Percentiles rank a stretch among this genome's conserved stretches.
Conservation (phyloP, 2,797 vertebrate species). For the Halcyon chelicuti region DNA sequence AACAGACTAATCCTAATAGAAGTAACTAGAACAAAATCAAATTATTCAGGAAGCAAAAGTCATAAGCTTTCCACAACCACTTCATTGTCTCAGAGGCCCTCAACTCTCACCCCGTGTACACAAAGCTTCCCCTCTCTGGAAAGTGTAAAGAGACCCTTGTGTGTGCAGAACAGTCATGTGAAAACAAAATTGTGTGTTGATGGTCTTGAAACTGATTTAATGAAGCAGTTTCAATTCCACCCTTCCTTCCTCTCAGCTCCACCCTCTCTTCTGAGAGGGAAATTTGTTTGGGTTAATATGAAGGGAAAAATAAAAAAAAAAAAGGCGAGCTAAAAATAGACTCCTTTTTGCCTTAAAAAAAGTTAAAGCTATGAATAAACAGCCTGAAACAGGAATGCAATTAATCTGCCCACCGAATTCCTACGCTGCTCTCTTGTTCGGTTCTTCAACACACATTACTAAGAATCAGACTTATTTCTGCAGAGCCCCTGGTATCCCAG, state of each 20-base stretch:
- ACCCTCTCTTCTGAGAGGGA: not conserved
- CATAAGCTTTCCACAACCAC: not conserved
- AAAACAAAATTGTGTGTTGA: not conserved
- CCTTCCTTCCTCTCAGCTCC: constrained; percentile 42
- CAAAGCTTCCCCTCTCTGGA: not conserved
- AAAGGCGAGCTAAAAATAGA: constrained; percentile 24
- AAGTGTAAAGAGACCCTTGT: not conserved
- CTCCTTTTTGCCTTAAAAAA: constrained; percentile 1
- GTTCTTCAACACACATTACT: constrained; percentile 16
- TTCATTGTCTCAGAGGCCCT: not conserved
- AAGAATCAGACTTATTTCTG: not conserved
- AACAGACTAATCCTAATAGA: not conserved
- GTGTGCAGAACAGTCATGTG: not conserved
- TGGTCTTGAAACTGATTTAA: not conserved
- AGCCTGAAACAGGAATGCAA: constrained; percentile 29
- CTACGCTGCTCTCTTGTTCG: not conserved
- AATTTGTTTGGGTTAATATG: not conserved
- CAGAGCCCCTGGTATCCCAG: not conserved
- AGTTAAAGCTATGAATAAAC: constrained; percentile 41
- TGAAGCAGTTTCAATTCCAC: constrained; percentile 14
- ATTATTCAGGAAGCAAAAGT: not conserved
- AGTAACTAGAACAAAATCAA: not conserved
- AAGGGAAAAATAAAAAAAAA: fast-evolving
- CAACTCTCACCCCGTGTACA: not conserved
- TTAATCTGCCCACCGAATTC: constrained; percentile 38